Evolutionary conservation across 2,888 invertebrate species (phyloP).

Genomic region (Galeruca laticollis): DNA sequence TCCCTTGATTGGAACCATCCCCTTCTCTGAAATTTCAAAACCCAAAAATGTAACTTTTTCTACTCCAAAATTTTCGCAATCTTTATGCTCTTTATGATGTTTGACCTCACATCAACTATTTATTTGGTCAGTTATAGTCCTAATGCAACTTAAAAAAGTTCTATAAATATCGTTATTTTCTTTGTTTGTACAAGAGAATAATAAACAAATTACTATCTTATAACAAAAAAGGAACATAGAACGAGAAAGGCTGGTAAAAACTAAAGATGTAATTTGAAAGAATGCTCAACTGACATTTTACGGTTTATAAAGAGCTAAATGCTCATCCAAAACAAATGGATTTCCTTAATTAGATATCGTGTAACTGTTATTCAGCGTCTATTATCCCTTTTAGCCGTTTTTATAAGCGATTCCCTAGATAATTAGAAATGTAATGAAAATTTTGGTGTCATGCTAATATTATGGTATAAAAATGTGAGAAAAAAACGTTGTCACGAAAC

Average conservation of each 20-base stretch:
- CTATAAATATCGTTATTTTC: no score
- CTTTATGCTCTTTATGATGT: no score
- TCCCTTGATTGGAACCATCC: no score
- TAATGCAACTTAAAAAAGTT: no score
- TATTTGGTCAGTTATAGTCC: no score
- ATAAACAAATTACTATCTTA: no score
- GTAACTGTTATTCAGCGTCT: slow-evolving; percentile 12
- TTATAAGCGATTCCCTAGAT: slow-evolving; percentile 23
- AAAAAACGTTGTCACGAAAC: slow-evolving; percentile 28
- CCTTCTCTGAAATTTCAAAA: no score
- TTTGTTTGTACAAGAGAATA: no score
- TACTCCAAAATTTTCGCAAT: no score
- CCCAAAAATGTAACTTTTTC: no score
- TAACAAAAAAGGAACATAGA: neutral
- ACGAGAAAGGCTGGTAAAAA: neutral
- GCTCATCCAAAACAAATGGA: slow-evolving; percentile 14
- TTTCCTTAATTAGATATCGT: slow-evolving; percentile 26
- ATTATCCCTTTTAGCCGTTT: slow-evolving; percentile 15
- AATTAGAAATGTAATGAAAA: slow-evolving; percentile 29
- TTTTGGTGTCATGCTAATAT: slow-evolving; percentile 28
- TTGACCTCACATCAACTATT: no score
- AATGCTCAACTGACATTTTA: neutral
- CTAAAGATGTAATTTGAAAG: neutral
- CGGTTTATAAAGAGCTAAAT: slow-evolving; percentile 22
- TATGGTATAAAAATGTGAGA: slow-evolving; percentile 7